Evolutionary conservation across 2,113 vertebrate species (phyloP), one percentile per base, ranked within the genome.

Genomic region (Cyanoderma ruficeps): DNA sequence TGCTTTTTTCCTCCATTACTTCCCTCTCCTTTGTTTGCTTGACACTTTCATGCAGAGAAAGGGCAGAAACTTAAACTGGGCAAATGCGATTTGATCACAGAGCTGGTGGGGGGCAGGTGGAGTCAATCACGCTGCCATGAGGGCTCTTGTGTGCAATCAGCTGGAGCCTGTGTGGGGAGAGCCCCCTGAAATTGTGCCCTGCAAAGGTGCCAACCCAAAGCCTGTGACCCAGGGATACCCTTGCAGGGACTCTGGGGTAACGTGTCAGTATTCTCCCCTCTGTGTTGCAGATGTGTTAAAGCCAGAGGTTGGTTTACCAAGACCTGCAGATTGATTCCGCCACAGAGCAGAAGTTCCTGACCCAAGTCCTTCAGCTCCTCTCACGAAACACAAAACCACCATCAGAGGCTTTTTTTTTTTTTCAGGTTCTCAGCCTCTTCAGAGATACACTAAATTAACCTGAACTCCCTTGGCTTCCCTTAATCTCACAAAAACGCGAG

Each of bases 71-170:
- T 82, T 37, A 68, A 96, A 71, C 65, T 61, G 94, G 44, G 53
- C 91, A 91, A 85, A 89, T 79, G 89, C 57, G 93, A 61, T 94
- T 85, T 91, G 91, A 94, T 96, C 57, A 50, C 83, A 76, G 89
- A 82, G 87, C 83, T 96, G 83, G 91, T n/a, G 47, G 83, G 93
- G 89, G 68, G 87, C 93, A 97, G 93, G 83, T 57, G 13, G 41
- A 91, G 87, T 93, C 89, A 91, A 31, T 89, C 83, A 31, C 1
- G 0, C 41, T 64, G 93, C 87, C 91, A 49, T 30, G 69, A 89
- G 76, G 57, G 7, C 78, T 68, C 74, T 53, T 13, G 60, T 39
- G 56, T 57, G 61, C 0, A 0, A 87, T 64, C 94, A 82, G 94
- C 83, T 89, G 77, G 61, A 68, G 76, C 44, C 82, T n/a, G 53